These are phyloP conservation scores for Diaperis boleti DNA, from an alignment of 2,888 invertebrate genomes.

Conservation along the genomic window DNA sequence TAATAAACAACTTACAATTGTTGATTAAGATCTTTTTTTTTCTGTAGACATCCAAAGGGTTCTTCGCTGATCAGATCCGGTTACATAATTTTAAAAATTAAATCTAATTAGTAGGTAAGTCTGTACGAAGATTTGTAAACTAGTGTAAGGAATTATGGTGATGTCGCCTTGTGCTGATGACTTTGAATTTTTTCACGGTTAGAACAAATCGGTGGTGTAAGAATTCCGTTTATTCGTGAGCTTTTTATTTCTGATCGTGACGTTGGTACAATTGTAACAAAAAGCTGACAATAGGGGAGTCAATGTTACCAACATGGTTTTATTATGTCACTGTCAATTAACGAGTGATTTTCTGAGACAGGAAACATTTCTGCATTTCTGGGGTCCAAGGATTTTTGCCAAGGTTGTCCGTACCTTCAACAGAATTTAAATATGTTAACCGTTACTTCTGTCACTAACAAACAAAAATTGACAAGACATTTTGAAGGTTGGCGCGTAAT, in stretches of 20 bases:
- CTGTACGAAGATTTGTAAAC: no score
- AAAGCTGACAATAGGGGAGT: not conserved
- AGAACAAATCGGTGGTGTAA: not conserved
- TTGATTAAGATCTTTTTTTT: no score
- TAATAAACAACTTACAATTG: conserved; percentile 7
- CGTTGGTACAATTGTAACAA: not conserved
- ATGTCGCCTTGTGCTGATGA: conserved; percentile 2
- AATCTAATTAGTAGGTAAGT: not conserved
- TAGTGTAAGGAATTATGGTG: not conserved
- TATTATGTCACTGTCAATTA: not conserved
- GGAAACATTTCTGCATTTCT: conserved; percentile 13
- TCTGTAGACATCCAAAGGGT: no score
- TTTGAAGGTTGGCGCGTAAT: not conserved
- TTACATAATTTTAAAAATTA: not conserved
- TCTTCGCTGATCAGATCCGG: no score
- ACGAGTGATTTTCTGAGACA: conserved; percentile 1
- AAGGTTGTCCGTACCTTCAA: conserved; percentile 8
- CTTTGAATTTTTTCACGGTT: conserved; percentile 11
- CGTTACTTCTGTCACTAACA: not conserved
- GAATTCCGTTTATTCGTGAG: no score
- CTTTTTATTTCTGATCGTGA: no score
- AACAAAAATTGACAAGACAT: not conserved
- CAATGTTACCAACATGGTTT: not conserved
- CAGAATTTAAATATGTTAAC: not conserved
- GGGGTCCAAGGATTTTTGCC: conserved; percentile 16